Percentiles rank a stretch among this genome's conserved stretches.
Evolutionary conservation across 2,113 vertebrate genomes (phyloP).

Genomic region (Corydoras maculifer): DNA sequence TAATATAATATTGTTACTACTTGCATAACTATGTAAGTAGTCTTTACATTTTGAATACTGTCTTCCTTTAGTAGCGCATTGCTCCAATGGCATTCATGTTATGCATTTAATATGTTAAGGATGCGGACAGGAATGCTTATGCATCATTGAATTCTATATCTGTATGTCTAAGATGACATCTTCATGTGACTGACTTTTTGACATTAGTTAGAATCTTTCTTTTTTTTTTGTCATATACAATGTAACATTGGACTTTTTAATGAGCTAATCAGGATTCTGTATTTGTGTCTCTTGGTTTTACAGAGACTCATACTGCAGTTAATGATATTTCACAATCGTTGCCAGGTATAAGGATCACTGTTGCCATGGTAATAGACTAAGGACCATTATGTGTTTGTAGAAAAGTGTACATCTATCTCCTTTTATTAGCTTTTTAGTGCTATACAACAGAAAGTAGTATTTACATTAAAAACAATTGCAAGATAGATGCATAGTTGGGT

Average conservation of each 20-base stretch:
- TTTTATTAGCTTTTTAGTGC: background rate
- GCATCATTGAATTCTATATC: no score
- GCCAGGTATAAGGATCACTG: constrained; percentile 14
- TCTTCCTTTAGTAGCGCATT: background rate
- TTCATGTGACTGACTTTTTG: no score
- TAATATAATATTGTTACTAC: background rate
- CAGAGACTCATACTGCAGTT: constrained; percentile 1
- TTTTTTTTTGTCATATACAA: background rate
- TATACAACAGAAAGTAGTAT: background rate
- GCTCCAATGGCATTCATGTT: background rate
- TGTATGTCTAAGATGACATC: no score
- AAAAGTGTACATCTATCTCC: background rate
- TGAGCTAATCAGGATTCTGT: background rate
- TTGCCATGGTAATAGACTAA: constrained; percentile 41
- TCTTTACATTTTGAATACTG: background rate
- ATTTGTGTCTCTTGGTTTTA: constrained; percentile 6
- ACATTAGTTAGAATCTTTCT: no score
- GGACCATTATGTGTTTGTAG: constrained; percentile 5
- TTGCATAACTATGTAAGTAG: constrained; percentile 6
- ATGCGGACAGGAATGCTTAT: no score
- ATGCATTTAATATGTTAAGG: background rate
- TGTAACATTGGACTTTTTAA: background rate
- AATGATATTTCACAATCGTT: constrained; percentile 18
- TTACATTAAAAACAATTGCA: no score
- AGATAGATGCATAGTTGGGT: no score